Conservation (phyloP, 1,140 invertebrate species). For the Bathynomus jamesi region DNA sequence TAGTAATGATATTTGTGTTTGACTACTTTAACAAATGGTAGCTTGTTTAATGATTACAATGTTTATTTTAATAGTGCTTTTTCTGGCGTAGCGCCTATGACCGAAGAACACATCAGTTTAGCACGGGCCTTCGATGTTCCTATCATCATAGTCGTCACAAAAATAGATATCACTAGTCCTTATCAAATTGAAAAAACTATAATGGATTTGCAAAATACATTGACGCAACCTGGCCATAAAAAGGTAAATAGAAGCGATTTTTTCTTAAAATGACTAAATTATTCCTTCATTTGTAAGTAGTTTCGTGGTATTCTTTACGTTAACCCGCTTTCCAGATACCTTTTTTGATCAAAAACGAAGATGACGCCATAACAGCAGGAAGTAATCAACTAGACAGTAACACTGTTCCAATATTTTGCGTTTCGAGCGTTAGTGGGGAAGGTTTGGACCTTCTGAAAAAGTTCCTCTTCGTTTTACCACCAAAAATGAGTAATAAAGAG, state of each 20-base stretch:
- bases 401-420: conserved; percentile 76
- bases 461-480: conserved; percentile 66
- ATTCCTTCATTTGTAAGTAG: neutral
- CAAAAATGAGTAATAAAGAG: conserved; percentile 58
- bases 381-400: conserved; percentile 54
- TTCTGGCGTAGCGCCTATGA: conserved; percentile 41
- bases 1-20: too few species aligned
- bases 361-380: conserved; percentile 63
- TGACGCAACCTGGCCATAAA: conserved; percentile 56
- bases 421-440: conserved; percentile 89
- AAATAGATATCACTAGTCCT: conserved; percentile 61
- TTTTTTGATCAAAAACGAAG: conserved; percentile 57
- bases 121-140: conserved; percentile 77
- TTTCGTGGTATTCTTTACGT: too few species aligned
- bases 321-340: conserved; percentile 44
- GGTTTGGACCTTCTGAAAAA: conserved; percentile 70
- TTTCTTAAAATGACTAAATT: neutral
- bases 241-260: conserved; percentile 51
- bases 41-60: too few species aligned
- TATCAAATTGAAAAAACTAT: conserved; percentile 51
- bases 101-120: conserved; percentile 69
- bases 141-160: conserved; percentile 82
- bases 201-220: conserved; percentile 54
- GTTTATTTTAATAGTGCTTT: conserved; percentile 46
- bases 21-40: too few species aligned